Percentiles rank a stretch among this genome's conserved stretches.
These are phyloP conservation scores for Lepidurus apus DNA, from an alignment of 1,140 invertebrate species.

Conservation along the genomic window DNA sequence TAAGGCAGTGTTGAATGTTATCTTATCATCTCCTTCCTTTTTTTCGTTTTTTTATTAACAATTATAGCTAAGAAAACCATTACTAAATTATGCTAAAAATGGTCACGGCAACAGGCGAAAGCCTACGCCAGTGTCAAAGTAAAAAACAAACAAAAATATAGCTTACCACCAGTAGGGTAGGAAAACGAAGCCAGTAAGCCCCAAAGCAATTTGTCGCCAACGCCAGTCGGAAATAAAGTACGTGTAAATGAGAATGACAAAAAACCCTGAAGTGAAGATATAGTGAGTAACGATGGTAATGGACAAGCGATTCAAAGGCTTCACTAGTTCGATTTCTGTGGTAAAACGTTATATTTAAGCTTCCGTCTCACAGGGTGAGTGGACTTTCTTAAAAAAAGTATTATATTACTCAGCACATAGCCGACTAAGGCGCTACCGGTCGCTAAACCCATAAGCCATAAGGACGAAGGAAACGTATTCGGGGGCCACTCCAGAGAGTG, in stretches of 20 bases:
- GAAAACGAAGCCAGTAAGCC: slow-evolving; percentile 64
- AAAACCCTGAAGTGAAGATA: slow-evolving; percentile 71
- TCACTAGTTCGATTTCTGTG: slow-evolving; percentile 66
- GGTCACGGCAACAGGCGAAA: no score
- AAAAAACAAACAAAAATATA: no score
- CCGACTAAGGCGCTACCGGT: slow-evolving; percentile 68
- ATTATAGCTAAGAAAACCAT: no score
- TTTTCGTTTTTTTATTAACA: no score
- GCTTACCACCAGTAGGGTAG: slow-evolving; percentile 56
- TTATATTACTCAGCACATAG: slow-evolving; percentile 63
- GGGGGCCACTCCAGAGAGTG: slow-evolving; percentile 59
- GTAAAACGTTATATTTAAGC: no score
- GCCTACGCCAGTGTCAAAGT: no score
- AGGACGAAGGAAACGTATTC: slow-evolving; percentile 63
- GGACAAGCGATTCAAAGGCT: slow-evolving; percentile 62
- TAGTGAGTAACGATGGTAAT: slow-evolving; percentile 68
- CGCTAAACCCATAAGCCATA: slow-evolving; percentile 61
- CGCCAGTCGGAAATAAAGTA: slow-evolving; percentile 70
- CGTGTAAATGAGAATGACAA: slow-evolving; percentile 63
- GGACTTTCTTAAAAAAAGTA: slow-evolving; percentile 49
- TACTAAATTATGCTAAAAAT: no score
- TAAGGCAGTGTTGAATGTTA: slow-evolving; percentile 45
- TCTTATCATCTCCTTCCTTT: no score
- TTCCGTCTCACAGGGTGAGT: no score
- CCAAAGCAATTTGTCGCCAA: slow-evolving; percentile 63